Evolutionary conservation across 2,888 invertebrate species (phyloP).

Genomic region (Acanthosepion esculentum): DNA sequence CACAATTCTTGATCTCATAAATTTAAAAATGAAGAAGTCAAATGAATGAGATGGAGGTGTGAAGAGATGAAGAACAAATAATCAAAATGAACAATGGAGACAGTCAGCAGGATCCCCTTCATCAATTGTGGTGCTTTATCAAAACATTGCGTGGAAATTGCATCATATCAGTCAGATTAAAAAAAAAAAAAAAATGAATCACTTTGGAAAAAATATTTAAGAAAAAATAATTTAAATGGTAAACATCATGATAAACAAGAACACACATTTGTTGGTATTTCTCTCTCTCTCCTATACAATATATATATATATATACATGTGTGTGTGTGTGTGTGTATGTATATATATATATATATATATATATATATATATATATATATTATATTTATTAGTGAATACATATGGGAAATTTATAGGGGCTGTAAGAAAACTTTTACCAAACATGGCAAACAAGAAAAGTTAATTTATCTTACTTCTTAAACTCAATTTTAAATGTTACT

Average conservation of each 20-base stretch:
- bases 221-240: not conserved
- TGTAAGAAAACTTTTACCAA: not conserved
- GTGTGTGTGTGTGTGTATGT: too few relatives aligned
- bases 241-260: not conserved
- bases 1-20: not conserved
- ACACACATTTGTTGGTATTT: not conserved
- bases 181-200: not conserved
- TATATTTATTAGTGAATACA: not conserved
- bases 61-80: not conserved
- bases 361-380: not conserved
- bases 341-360: too few relatives aligned
- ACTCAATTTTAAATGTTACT: not conserved
- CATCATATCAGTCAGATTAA: not conserved
- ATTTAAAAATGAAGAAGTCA: not conserved
- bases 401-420: not conserved
- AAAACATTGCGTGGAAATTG: not conserved
- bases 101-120: not conserved
- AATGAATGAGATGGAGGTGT: not conserved
- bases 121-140: not conserved
- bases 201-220: not conserved
- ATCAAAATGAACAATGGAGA: not conserved
- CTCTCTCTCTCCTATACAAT: too few relatives aligned
- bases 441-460: not conserved
- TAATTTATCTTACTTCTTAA: not conserved
- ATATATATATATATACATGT: too few relatives aligned